Conservation (phyloP, 2,888 invertebrate species). For the Dendrolimus houi region DNA sequence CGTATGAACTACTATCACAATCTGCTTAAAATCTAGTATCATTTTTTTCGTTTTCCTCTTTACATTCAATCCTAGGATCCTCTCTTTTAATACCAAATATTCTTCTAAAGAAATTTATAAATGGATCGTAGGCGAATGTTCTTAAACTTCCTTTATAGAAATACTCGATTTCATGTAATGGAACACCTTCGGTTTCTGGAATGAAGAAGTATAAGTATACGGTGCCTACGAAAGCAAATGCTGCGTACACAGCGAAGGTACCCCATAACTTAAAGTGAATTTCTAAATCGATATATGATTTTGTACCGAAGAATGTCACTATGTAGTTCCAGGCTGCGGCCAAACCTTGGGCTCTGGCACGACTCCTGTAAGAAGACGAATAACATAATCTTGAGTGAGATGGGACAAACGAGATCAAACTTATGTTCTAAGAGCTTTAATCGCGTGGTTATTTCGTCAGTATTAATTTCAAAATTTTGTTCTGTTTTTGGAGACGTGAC, state of each 20-base stretch:
- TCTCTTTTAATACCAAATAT: slow-evolving; percentile 3
- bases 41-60: background rate
- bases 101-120: slow-evolving; percentile 33
- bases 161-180: slow-evolving; percentile 62
- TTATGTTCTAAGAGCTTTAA: too few species aligned
- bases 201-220: slow-evolving; percentile 64
- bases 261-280: slow-evolving; percentile 50
- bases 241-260: slow-evolving; percentile 61
- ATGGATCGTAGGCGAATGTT: slow-evolving; percentile 48
- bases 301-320: slow-evolving; percentile 60
- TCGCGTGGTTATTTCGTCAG: too few species aligned
- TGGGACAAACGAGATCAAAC: too few species aligned
- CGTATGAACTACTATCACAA: too few species aligned
- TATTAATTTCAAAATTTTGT: too few species aligned
- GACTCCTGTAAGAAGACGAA: slow-evolving; percentile 39
- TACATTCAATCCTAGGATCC: slow-evolving; percentile 1
- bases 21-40: background rate
- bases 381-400: background rate
- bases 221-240: slow-evolving; percentile 51
- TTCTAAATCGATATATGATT: slow-evolving; percentile 65
- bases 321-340: slow-evolving; percentile 67
- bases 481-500: too few species aligned
- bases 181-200: slow-evolving; percentile 70
- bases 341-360: slow-evolving; percentile 63
- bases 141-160: slow-evolving; percentile 47